Evolutionary conservation across 92 coral and sea anemone genomes (phyloP), one percentile per base, ranked within the genome.

Genomic region (Parazoanthus atlanticus): DNA sequence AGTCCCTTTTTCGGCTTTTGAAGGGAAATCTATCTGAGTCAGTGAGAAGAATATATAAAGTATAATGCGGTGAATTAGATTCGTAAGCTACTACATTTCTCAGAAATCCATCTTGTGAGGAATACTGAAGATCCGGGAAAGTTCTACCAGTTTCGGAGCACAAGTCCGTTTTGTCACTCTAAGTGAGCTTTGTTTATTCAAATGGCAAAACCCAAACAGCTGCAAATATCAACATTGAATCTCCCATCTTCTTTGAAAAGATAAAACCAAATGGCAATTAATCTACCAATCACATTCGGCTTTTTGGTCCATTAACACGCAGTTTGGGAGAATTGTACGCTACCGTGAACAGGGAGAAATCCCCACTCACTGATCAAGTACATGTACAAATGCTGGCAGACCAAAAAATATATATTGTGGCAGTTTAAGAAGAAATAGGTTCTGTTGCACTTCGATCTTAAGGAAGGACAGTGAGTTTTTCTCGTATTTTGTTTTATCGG

Each of bases 271-370:
- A 84, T 38, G 87, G 66, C 29, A 30, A 69, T 43, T 70, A 41
- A 46, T 84, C 78, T 28, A 69, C 87, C 87, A 84, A 84, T 84
- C 87, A 70, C 65, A 43, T 70, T 84, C 32, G 66, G 64, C 41
- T 40, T 71, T 75, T 84, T 84, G 64, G n/a, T 31, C 87, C 26
- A 84, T 70, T 84, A 69, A 80, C 33, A 17, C 66, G 87, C 78
- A 69, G 87, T 69, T 84, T 84, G 87, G 79, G 78, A 84, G 87
- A 84, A 84, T 84, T 84, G 78, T 82, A 73, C 77, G 38, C n/a
- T 52, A 64, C 19, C 61, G n/a, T 21, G 76, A 67, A 80, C 15
- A 43, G 40, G 40, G 67, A 43, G 87, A 70, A 46, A 84, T 84
- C 67, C 78, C 32, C 78, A 46, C 36, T 54, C 12, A 13, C 25